A percentile compares a stretch with the other conserved stretches of the same genome.
Evolutionary conservation across 1,140 invertebrate genomes (phyloP).

Genomic region (Trigoniulus corallinus): DNA sequence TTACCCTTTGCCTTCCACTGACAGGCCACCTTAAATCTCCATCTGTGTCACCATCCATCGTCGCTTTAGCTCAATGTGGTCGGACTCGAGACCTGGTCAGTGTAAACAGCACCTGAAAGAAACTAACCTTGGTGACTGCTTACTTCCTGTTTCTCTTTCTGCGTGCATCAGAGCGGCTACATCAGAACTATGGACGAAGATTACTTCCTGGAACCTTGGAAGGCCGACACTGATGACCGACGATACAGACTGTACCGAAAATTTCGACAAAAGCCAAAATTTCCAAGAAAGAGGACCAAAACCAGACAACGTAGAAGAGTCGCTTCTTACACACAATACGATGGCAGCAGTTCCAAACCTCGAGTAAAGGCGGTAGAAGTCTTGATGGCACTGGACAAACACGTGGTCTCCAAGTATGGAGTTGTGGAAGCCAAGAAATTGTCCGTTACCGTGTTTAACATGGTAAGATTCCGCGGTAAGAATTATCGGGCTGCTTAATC

Average conservation of each 20-base stretch:
- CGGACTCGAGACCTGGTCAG: too few relatives aligned
- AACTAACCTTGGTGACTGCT: too few relatives aligned
- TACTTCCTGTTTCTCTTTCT: not conserved
- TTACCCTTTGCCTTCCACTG: not conserved
- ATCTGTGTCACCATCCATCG: too few relatives aligned
- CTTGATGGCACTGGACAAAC: not conserved
- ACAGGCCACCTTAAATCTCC: too few relatives aligned
- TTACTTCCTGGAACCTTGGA: not conserved
- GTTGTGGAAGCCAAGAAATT: not conserved
- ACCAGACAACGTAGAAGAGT: not conserved
- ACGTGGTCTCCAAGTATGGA: not conserved
- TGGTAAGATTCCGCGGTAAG: too few relatives aligned
- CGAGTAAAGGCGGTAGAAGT: not conserved
- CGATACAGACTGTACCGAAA: not conserved
- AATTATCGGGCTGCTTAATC: too few relatives aligned
- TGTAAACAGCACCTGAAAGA: too few relatives aligned
- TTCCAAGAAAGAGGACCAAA: not conserved
- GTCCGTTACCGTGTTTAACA: not conserved
- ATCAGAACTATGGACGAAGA: not conserved
- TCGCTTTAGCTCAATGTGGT: too few relatives aligned
- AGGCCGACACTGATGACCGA: not conserved
- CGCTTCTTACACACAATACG: not conserved
- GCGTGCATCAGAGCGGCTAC: not conserved
- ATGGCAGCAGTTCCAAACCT: not conserved
- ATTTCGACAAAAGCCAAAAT: not conserved